Evolutionary conservation across 2,113 vertebrate species (phyloP), one percentile per base, ranked within the genome.

Genomic region (Eulemur rufifrons): DNA sequence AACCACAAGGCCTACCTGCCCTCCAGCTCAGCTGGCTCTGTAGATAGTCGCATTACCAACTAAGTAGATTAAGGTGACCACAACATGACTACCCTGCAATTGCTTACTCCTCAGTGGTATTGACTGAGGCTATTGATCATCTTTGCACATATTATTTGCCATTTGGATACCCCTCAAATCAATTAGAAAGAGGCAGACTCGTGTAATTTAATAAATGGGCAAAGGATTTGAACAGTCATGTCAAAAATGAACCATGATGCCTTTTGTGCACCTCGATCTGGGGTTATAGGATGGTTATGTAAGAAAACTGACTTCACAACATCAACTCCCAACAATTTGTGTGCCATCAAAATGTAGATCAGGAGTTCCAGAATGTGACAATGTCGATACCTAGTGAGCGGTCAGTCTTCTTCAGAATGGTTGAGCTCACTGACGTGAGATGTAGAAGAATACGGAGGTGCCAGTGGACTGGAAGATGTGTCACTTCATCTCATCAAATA

Each of bases 301-400:
- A 89, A 80, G 39, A 29, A 91, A 86, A 71, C 5, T 64, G n/a
- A 68, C 13, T 54, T 85, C 20, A 39, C 34, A 74, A 37, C 3
- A 54, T 13, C 17, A n/a, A 42, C 7, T n/a, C 29, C 37, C 15
- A 59, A 10, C 34, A 18, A 78, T 8, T 15, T 42, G 6, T 3
- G 4, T 18, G 66, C 21, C 10, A 56, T 54, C 25, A 14, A 9
- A 64, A 32, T 11, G 0, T 12, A 64, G 34, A 14, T 39, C 3
- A 12, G 37, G 50, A 63, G 25, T n/a, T 66, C 2, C 32, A 34
- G 34, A 7, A 7, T 11, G 4, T 11, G 23, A 3, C 4, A 15
- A 3, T 54, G 20, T 1, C 1, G 2, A 47, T 2, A 56, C 5
- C 0, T 5, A 39, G 8, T 21, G 15, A 27, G 69, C 1, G 5